phyloP scores from a whole-genome alignment of 2,888 invertebrate genomes.

The Oeneis ivallda region DNA sequence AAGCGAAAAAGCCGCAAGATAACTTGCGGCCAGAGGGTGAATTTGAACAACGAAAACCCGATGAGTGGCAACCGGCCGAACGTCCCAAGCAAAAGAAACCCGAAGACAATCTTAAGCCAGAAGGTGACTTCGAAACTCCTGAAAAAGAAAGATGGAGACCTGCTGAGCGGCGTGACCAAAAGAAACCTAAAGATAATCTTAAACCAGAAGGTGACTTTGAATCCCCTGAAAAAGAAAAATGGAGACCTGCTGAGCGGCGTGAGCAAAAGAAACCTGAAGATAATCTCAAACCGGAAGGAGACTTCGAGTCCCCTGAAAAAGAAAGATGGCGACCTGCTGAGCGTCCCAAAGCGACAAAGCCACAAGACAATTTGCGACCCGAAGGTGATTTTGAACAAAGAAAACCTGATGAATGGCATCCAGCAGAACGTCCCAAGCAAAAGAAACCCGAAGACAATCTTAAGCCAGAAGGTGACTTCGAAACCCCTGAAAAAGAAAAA shows the following conservation, averaged over 20 bases:
- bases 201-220: constrained; percentile 80
- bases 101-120: constrained; percentile 74
- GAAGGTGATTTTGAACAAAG: constrained; percentile 80
- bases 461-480: constrained; percentile 76
- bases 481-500: constrained; percentile 56
- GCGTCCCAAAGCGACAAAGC: constrained; percentile 58
- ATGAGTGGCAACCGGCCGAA: constrained; percentile 71
- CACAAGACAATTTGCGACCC: constrained; percentile 77
- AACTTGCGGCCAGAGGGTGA: constrained; percentile 77
- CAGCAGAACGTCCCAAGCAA: constrained; percentile 56
- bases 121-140: constrained; percentile 71
- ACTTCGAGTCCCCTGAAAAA: constrained; percentile 84
- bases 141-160: constrained; percentile 68
- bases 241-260: constrained; percentile 66
- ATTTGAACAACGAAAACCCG: constrained; percentile 69
- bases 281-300: constrained; percentile 80
- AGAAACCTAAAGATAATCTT: constrained; percentile 68
- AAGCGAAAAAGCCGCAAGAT: constrained; percentile 42
- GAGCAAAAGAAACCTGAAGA: constrained; percentile 70
- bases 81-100: constrained; percentile 59
- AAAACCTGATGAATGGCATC: constrained; percentile 55
- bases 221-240: constrained; percentile 68
- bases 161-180: constrained; percentile 62
- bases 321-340: constrained; percentile 65
- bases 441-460: constrained; percentile 75